Base-by-base conservation (phyloP, 2,888 invertebrate genomes). In the Pseudococcus viburni region DNA sequence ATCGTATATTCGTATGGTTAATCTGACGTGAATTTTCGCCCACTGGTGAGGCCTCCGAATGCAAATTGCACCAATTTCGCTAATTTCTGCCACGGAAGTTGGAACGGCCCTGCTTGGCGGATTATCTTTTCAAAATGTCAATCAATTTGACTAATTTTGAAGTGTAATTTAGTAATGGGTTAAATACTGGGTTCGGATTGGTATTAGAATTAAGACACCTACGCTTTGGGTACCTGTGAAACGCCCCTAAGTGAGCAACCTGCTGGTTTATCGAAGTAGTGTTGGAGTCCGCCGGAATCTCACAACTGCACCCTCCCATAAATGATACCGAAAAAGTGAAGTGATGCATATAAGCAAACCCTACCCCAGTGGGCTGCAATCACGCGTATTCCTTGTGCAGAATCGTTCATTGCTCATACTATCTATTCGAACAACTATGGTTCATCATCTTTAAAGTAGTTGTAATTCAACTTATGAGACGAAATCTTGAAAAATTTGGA, bases 141-240 rank as follows among this genome's bases (percentile, higher is more conserved):
- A 64, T 64, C 64, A 64, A 42, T 19, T 64, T 19, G 64, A 9
- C 0, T 1, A 4, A 22, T 64, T 33, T 73, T 39, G 12, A 68
- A 9, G 68, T 68, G 26, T 68, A 68, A 68, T 68, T 68, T 22
- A 68, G n/a, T 59, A n/a, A n/a, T 17, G 59, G 15, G n/a, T n/a
- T n/a, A 59, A 6, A 59, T 17, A n/a, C 15, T n/a, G 26, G 0
- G 5, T 42, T 42, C 42, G 42, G 42, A 1, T n/a, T 64, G 19
- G 64, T 64, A 51, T 51, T 55, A 0, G 11, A 33, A 73, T 73
- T 73, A 73, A 73, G 73, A 73, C 73, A 33, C 73, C 73, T 73
- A 17, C 17, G 15, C 73, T 0, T 73, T 33, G 12, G 73, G 33
- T 9, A 33, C 17, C 33, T 33, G 73, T 33, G 73, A 73, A 33